Percentiles rank a stretch among this genome's conserved stretches.
Conservation (phyloP, 2,797 vertebrate genomes). For the Telmatherina bonti region DNA sequence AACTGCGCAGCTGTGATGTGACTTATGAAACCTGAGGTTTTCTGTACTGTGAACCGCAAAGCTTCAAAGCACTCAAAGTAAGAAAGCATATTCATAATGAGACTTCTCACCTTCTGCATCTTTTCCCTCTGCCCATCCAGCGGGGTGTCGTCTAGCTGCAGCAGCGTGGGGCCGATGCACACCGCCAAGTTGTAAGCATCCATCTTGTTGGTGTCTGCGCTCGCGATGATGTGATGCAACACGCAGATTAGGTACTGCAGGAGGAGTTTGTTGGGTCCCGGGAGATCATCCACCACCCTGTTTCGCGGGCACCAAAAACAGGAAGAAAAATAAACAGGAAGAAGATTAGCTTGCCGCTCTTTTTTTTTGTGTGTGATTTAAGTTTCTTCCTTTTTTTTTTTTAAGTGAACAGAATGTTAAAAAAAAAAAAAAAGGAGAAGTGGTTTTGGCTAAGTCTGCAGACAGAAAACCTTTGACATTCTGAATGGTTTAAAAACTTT, state of each 20-base stretch:
- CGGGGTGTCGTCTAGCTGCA: slow-evolving; percentile 73
- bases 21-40: slow-evolving; percentile 69
- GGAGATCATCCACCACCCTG: slow-evolving; percentile 89
- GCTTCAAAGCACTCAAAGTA: slow-evolving; percentile 60
- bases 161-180: slow-evolving; percentile 92
- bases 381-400: slow-evolving; percentile 56
- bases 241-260: slow-evolving; percentile 88
- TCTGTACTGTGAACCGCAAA: slow-evolving; percentile 50
- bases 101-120: slow-evolving; percentile 86
- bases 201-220: slow-evolving; percentile 88
- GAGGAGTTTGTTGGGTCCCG: slow-evolving; percentile 85
- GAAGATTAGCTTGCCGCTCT: slow-evolving; percentile 54
- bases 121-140: slow-evolving; percentile 86
- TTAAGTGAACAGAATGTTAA: slow-evolving; percentile 9
- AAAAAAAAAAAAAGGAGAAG: slow-evolving; percentile 51
- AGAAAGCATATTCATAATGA: slow-evolving; percentile 43
- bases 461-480: background rate
- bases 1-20: background rate
- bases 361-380: slow-evolving; percentile 40
- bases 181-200: slow-evolving; percentile 91
- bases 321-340: slow-evolving; percentile 54
- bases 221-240: slow-evolving; percentile 88
- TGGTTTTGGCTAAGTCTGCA: slow-evolving; percentile 8
- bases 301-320: slow-evolving; percentile 1
- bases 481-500: slow-evolving; percentile 44